phyloP scores from a whole-genome alignment of 1,140 invertebrate species.

The Acyrthosiphon pisum region DNA sequence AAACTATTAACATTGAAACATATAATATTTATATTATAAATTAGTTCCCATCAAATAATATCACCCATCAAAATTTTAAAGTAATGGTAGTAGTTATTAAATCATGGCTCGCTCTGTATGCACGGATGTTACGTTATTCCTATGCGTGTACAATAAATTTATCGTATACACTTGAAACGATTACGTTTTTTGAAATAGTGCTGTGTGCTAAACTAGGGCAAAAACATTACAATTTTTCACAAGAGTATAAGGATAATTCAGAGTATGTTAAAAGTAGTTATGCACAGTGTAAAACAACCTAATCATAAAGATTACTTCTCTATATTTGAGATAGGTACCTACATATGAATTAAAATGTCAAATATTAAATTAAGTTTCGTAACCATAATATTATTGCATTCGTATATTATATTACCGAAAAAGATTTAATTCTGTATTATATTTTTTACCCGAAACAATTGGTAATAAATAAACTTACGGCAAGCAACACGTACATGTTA shows the following conservation, averaged over 20 bases:
- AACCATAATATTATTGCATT: neutral
- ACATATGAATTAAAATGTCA: neutral
- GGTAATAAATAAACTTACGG: neutral
- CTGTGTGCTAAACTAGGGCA: neutral
- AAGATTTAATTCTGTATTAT: neutral
- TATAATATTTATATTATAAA: neutral
- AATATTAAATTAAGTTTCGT: neutral
- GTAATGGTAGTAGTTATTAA: slow-evolving; percentile 6
- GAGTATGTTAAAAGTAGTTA: neutral
- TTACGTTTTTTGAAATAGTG: neutral
- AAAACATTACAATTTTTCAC: neutral
- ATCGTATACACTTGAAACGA: neutral
- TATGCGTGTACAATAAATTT: neutral
- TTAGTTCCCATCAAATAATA: neutral
- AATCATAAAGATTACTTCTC: neutral
- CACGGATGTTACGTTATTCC: neutral
- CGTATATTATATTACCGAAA: neutral
- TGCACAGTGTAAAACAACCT: neutral
- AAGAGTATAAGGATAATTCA: neutral
- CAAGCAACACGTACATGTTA: too few species aligned
- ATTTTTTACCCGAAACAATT: neutral
- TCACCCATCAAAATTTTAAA: neutral
- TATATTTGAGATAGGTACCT: neutral
- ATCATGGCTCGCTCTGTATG: neutral
- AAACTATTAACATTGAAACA: neutral